Evolutionary conservation across 2,888 invertebrate species (phyloP).

Genomic region (Petrophora chlorosata): DNA sequence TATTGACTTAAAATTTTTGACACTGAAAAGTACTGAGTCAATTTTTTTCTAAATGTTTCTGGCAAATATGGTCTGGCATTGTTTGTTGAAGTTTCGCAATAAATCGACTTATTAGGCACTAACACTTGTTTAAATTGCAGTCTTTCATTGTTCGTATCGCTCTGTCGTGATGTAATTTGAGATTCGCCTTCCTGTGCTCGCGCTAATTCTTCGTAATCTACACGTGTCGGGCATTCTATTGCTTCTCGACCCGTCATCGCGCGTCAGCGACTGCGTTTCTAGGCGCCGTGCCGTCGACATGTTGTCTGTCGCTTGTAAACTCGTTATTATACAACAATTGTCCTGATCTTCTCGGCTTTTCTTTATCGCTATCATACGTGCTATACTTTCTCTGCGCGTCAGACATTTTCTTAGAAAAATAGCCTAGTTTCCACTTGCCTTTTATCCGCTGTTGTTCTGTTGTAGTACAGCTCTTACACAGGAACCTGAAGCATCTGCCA

Average conservation of each 20-base stretch:
- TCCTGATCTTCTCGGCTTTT: too few relatives aligned
- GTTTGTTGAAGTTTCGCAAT: constrained; percentile 19
- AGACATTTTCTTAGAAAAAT: too few relatives aligned
- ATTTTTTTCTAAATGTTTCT: constrained; percentile 7
- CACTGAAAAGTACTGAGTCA: constrained; percentile 18
- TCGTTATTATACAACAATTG: too few relatives aligned
- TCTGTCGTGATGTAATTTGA: background rate
- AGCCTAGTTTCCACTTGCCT: too few relatives aligned
- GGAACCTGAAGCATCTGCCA: too few relatives aligned
- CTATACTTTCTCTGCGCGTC: too few relatives aligned
- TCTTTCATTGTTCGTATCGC: background rate
- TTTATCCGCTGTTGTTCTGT: too few relatives aligned
- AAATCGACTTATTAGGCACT: constrained; percentile 6
- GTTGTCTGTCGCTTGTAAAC: too few relatives aligned
- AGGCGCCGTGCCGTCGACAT: too few relatives aligned
- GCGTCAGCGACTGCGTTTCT: too few relatives aligned
- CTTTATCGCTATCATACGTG: too few relatives aligned
- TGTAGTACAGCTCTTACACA: too few relatives aligned
- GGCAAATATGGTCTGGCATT: constrained; percentile 21
- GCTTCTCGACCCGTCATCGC: constrained; percentile 24
- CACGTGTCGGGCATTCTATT: constrained; percentile 17
- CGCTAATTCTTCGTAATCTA: constrained; percentile 29
- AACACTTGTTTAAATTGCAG: background rate
- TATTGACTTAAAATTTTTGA: constrained; percentile 24
- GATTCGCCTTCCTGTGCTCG: constrained; percentile 11